Percentiles rank a stretch among this genome's conserved stretches.
Evolutionary conservation across 2,888 invertebrate genomes (phyloP).

Genomic region (Carpatolechia fugitivella): DNA sequence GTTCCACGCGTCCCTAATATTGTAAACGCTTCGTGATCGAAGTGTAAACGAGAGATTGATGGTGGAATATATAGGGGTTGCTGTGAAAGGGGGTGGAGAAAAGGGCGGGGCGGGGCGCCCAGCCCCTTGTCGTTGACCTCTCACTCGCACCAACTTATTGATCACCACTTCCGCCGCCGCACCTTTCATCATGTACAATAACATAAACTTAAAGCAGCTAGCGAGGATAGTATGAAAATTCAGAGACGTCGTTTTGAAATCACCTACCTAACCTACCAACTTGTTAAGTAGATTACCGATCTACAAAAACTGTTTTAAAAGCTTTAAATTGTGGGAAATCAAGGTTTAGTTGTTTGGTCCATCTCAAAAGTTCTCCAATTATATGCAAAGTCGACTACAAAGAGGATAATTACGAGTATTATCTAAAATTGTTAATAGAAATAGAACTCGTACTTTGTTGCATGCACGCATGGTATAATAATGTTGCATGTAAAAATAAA

Average conservation of each 20-base stretch:
- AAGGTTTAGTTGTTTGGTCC: too few relatives aligned
- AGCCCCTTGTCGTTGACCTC: constrained; percentile 44
- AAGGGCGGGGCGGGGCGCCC: constrained; percentile 48
- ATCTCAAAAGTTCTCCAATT: too few relatives aligned
- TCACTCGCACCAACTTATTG: constrained; percentile 44
- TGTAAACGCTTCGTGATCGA: too few relatives aligned
- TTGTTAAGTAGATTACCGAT: not conserved
- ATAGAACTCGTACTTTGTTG: too few relatives aligned
- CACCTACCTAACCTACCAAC: not conserved
- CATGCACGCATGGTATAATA: too few relatives aligned
- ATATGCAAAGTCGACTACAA: too few relatives aligned
- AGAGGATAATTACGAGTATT: too few relatives aligned
- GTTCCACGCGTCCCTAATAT: too few relatives aligned
- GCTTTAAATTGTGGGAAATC: not conserved
- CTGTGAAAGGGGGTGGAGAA: constrained; percentile 20
- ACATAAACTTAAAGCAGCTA: not conserved
- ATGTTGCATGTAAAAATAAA: too few relatives aligned
- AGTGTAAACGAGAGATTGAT: not conserved
- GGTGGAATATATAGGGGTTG: constrained; percentile 34
- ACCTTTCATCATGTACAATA: constrained; percentile 3
- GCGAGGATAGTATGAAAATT: not conserved
- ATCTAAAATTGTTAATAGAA: too few relatives aligned
- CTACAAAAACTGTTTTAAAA: not conserved
- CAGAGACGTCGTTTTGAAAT: not conserved
- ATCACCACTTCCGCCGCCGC: constrained; percentile 47